phyloP scores from a whole-genome alignment of 2,888 invertebrate genomes.

The Oscheius sp. region DNA sequence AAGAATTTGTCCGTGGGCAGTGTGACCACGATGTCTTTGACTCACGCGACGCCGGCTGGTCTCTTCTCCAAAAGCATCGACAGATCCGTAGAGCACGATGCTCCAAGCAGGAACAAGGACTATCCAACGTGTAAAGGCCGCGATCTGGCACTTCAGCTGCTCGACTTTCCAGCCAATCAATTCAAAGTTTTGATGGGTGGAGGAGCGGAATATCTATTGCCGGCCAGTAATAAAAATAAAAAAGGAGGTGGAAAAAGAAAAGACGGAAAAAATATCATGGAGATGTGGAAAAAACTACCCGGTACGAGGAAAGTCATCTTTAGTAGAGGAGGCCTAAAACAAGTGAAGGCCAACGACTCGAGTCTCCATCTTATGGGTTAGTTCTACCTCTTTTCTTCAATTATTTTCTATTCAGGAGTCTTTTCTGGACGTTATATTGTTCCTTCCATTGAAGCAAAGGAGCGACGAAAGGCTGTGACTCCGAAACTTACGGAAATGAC shows the following conservation, averaged over 20 bases:
- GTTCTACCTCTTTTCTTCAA: too few species aligned
- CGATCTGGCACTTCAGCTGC: slow-evolving; percentile 13
- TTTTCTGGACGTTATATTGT: not conserved
- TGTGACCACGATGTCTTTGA: not conserved
- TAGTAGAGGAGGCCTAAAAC: not conserved
- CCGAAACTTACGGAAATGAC: not conserved
- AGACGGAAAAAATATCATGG: slow-evolving; percentile 3
- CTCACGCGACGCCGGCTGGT: slow-evolving; percentile 1
- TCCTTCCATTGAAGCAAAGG: too few species aligned
- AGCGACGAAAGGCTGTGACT: not conserved
- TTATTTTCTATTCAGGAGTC: not conserved
- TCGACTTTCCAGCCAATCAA: slow-evolving; percentile 3
- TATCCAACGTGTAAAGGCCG: not conserved
- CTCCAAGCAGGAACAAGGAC: not conserved
- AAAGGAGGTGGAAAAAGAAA: not conserved
- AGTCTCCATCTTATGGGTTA: not conserved
- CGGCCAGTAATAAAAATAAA: not conserved
- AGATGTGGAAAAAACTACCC: not conserved
- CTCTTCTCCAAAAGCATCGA: not conserved
- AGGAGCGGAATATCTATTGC: not conserved
- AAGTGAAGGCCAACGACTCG: not conserved
- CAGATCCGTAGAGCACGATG: not conserved
- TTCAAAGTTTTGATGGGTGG: slow-evolving; percentile 21
- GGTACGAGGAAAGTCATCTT: not conserved
- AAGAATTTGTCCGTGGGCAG: not conserved